Evolutionary conservation across 2,888 invertebrate species (phyloP), one percentile per base, ranked within the genome.

Genomic region (Dendrolimus pini): DNA sequence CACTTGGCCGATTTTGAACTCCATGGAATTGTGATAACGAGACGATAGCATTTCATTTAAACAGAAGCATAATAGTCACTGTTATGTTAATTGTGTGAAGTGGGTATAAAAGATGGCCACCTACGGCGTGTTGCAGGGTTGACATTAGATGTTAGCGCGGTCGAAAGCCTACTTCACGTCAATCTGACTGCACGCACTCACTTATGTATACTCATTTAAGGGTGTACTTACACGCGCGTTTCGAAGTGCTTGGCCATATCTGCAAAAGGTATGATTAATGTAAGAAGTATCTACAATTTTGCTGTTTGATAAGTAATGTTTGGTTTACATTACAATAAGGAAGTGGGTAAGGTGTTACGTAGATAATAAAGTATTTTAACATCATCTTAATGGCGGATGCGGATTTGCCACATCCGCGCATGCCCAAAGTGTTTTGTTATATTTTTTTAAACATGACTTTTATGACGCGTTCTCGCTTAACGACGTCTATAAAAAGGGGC

Each of bases 111-210:
- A 68, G 68, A 60, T 65, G 70, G 62, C 70, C 77, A 72, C 72
- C 71, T 64, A 65, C 66, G 58, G 65, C 63, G 68, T 61, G 61
- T 56, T 55, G 59, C 59, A 56, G 58, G 59, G 68, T 75, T 74
- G 73, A 77, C 73, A 70, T 69, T 68, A 69, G 60, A 68, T 60
- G 70, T 75, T 74, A 75, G 69, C 68, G 63, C 54, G 60, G 62
- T 62, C 54, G 61, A 63, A 64, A 61, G 61, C 67, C 59, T 59
- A 63, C 65, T 66, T 58, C 62, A 65, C 65, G 66, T 67, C 65
- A 65, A 62, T 60, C 65, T 64, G 54, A 56, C 55, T 57, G 58
- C 60, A 52, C 57, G 58, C 59, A 66, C 65, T 66, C 63, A 62
- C 58, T 47, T 58, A 57, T 55, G 47, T 52, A 61, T 67, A 65